Conservation (phyloP, 2,113 vertebrate species). For the Rhea americana region DNA sequence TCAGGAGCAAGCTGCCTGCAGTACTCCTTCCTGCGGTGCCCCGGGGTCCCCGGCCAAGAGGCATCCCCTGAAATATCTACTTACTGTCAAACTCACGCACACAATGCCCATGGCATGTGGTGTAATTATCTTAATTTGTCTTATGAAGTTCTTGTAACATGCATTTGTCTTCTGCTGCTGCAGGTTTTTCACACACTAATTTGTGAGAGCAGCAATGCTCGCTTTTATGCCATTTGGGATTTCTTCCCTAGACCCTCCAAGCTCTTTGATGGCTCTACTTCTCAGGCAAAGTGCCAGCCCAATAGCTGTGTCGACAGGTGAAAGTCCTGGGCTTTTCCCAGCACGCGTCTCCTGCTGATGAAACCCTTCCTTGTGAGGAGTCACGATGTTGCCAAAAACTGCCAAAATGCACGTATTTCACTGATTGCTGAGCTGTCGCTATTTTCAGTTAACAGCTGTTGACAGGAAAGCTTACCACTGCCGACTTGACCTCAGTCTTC, state of each 20-base stretch:
- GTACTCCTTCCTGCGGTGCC: not conserved
- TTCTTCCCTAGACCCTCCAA: not conserved
- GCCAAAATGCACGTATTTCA: not conserved
- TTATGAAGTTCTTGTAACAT: not conserved
- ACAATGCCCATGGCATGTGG: not conserved
- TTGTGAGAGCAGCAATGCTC: not conserved
- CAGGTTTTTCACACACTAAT: not conserved
- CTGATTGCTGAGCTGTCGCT: not conserved
- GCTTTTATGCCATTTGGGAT: not conserved
- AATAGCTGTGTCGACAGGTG: not conserved
- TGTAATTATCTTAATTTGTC: not conserved
- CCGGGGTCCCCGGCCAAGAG: not conserved
- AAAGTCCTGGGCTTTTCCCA: not conserved
- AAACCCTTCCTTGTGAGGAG: not conserved
- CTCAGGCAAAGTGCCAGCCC: not conserved
- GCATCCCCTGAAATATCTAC: not conserved
- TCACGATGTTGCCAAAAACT: not conserved
- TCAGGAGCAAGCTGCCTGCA: not conserved
- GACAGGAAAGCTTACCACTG: not conserved
- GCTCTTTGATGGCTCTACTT: not conserved
- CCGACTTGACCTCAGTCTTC: not conserved
- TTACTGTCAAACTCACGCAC: not conserved
- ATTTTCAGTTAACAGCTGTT: not conserved
- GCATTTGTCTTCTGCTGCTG: not conserved
- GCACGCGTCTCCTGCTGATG: not conserved